A percentile compares a stretch with the other conserved stretches of the same genome.
phyloP scores from a whole-genome alignment of 1,140 invertebrate genomes.

The Cydia pomonella region DNA sequence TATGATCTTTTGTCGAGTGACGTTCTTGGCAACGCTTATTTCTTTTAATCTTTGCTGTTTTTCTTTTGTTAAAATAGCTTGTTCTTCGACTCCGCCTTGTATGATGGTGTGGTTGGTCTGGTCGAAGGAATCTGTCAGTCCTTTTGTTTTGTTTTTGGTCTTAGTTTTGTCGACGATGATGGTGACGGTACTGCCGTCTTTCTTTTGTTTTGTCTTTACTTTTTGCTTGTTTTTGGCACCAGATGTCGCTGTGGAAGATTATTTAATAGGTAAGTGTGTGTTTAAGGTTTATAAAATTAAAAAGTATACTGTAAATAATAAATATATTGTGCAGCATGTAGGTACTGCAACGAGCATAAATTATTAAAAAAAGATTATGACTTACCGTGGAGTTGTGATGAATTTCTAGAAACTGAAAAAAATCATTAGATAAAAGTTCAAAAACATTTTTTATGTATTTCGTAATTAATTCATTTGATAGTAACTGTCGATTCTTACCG shows the following conservation, averaged over 20 bases:
- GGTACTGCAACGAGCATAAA: not conserved
- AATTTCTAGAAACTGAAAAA: not conserved
- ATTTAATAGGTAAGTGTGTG: not conserved
- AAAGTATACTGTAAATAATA: too few relatives aligned
- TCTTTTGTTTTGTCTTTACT: not conserved
- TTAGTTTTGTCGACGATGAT: not conserved
- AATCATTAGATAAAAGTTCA: not conserved
- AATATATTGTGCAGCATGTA: too few relatives aligned
- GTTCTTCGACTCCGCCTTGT: not conserved
- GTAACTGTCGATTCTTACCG: not conserved
- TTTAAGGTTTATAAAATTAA: too few relatives aligned
- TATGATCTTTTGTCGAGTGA: not conserved
- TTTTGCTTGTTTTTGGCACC: not conserved
- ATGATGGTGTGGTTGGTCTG: not conserved
- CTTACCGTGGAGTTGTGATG: not conserved
- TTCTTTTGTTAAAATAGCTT: not conserved
- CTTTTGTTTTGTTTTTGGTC: not conserved
- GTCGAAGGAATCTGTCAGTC: not conserved
- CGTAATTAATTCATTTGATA: not conserved
- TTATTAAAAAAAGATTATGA: not conserved
- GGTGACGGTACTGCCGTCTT: slow-evolving; percentile 1
- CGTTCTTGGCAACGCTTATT: not conserved
- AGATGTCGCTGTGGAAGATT: not conserved
- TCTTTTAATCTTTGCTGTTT: not conserved
- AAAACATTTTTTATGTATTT: not conserved